Evolutionary conservation across 2,797 vertebrate species (phyloP), one percentile per base, ranked within the genome.

Genomic region (Alosa sapidissima): DNA sequence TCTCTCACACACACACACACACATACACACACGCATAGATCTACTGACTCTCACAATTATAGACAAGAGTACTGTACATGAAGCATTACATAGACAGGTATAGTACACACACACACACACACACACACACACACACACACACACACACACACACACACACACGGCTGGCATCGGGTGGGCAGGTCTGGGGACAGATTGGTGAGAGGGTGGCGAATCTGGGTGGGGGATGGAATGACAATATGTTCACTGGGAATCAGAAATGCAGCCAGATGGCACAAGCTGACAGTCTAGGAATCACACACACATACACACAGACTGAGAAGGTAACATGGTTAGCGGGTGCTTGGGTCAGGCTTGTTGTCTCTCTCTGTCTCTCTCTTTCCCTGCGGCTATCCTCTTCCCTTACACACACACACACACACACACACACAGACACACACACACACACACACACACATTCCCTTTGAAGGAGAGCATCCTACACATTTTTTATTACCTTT

Each of bases 251-350:
- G 96, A 95, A 95, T 95, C 91, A 95, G 95, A 96, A 93, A 95
- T 94, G 95, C 96, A 96, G 97, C 95, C 96, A 97, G 95, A 96
- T 96, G 96, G 96, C 95, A 93, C 91, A 82, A 89, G 93, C 92
- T 93, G 94, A 92, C 92, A 92, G 91, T 93, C 92, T 90, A 88
- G 92, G 95, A 96, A 95, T 95, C 94, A 89, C 94, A 92, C 91
- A 85, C 88, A 60, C 55, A 60, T 16, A 60, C 60, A 62, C 21
- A 24, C 24, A 10, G 8, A 65, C 88, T 91, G 89, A 94, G 92
- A 94, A 95, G 93, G 95, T 94, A 93, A 94, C 92, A 41, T 92
- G 95, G 60, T 89, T 90, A 90, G 88, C 92, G 92, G 88, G 93
- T 87, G 92, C 89, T 90, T 92, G 93, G 95, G 95, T 94, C 94